Conservation (phyloP, 2,888 invertebrate genomes). For the Aricia artaxerxes region DNA sequence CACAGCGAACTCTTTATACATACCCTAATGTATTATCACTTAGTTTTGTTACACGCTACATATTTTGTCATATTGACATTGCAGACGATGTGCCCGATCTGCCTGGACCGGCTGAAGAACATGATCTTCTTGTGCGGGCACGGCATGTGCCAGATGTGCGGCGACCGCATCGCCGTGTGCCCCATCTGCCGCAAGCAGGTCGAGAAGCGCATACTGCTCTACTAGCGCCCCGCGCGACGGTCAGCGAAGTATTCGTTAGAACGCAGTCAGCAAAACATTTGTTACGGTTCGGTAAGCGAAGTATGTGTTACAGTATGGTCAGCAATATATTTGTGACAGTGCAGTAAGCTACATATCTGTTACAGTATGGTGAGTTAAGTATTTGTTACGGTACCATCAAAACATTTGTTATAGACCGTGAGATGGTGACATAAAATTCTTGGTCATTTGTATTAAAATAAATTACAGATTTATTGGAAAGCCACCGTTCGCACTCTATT, state of each 20-base stretch:
- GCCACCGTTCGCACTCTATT: too few relatives aligned
- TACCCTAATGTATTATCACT: too few relatives aligned
- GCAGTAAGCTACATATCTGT: background rate
- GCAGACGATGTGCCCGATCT: slow-evolving; percentile 99
- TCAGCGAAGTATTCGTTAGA: background rate
- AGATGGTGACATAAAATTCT: too few relatives aligned
- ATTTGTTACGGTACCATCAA: too few relatives aligned
- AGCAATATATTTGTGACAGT: background rate
- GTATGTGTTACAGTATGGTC: background rate
- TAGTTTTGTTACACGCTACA: too few relatives aligned
- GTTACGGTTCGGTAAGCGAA: background rate
- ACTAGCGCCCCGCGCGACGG: slow-evolving; percentile 57
- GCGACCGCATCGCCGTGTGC: slow-evolving; percentile 98
- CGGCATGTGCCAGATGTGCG: slow-evolving; percentile 99
- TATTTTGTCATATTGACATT: slow-evolving; percentile 47
- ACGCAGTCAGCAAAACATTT: background rate
- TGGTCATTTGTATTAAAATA: too few relatives aligned
- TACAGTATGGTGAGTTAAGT: background rate
- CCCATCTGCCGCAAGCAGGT: slow-evolving; percentile 98
- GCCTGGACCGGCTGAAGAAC: slow-evolving; percentile 97
- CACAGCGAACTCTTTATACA: too few relatives aligned
- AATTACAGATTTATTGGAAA: too few relatives aligned
- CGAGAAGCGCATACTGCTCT: slow-evolving; percentile 96
- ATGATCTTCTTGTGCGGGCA: slow-evolving; percentile 99
- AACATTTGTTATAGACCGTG: too few relatives aligned